phyloP scores from a whole-genome alignment of 1,140 invertebrate species.

The Alviniconcha marisindica region DNA sequence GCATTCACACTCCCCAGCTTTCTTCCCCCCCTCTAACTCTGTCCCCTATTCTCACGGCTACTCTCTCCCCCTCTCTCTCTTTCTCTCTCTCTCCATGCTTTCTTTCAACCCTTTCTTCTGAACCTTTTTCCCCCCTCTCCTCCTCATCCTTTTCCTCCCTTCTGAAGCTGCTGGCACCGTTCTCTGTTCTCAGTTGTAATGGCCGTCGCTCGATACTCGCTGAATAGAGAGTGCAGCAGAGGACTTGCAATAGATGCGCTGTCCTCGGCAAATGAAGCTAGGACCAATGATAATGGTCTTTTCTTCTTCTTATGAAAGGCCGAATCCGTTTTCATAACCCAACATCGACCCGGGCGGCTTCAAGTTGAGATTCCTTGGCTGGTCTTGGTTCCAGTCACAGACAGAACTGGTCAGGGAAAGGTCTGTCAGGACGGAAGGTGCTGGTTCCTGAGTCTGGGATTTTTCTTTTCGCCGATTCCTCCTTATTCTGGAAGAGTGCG shows the following conservation, averaged over 20 bases:
- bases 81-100: constrained; percentile 1
- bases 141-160: constrained; percentile 12
- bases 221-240: constrained; percentile 22
- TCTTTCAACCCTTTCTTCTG: constrained; percentile 11
- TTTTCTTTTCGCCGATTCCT: too few species aligned
- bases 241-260: constrained; percentile 39
- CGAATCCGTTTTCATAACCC: constrained; percentile 44
- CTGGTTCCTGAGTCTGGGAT: too few species aligned
- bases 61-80: background rate
- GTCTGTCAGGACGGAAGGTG: background rate
- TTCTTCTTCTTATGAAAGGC: constrained; percentile 43
- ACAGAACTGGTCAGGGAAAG: background rate
- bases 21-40: background rate
- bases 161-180: constrained; percentile 31
- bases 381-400: constrained; percentile 26
- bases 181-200: constrained; percentile 14
- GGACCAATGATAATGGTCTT: constrained; percentile 35
- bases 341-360: constrained; percentile 33
- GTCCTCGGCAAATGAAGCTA: constrained; percentile 37
- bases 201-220: constrained; percentile 27
- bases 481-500: too few species aligned
- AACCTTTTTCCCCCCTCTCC: background rate
- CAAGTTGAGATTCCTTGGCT: constrained; percentile 32
- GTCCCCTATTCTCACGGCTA: too few species aligned
- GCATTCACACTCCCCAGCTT: background rate